Conservation (phyloP, 92 coral and sea anemone species). For the Phenganax marumi region DNA sequence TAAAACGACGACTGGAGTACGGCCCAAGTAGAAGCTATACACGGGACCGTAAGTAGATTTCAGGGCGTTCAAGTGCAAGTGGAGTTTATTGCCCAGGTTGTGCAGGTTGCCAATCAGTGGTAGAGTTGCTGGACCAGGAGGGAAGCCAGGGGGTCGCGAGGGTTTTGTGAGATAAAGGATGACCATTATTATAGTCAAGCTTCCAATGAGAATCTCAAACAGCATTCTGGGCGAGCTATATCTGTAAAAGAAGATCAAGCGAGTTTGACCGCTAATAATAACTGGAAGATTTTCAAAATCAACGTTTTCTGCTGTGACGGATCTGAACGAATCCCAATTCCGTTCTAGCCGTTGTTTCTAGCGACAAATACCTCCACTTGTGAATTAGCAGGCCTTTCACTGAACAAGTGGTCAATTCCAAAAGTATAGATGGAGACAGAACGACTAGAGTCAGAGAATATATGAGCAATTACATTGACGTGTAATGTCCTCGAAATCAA, state of each 20-base stretch:
- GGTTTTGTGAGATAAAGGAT: slow-evolving; percentile 49
- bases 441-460: too few species aligned
- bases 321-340: too few species aligned
- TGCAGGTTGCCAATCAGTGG: slow-evolving; percentile 97
- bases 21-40: slow-evolving; percentile 84
- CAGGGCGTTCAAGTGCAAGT: slow-evolving; percentile 74
- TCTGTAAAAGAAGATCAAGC: not conserved
- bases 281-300: not conserved
- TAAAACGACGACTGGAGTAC: slow-evolving; percentile 85
- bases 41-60: slow-evolving; percentile 77
- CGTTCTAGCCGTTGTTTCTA: too few species aligned
- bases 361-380: too few species aligned
- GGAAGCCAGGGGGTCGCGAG: slow-evolving; percentile 67
- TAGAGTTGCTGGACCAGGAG: slow-evolving; percentile 93
- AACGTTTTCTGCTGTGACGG: too few species aligned
- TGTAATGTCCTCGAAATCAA: too few species aligned
- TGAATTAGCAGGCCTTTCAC: too few species aligned
- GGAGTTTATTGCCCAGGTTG: slow-evolving; percentile 82
- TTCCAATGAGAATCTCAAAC: slow-evolving; percentile 15
- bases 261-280: not conserved
- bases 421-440: too few species aligned
- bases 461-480: too few species aligned
- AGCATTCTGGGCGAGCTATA: not conserved
- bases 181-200: not conserved
- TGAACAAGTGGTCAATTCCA: too few species aligned